Conservation (phyloP, 2,797 vertebrate genomes). For the Leptoclinus maculatus region DNA sequence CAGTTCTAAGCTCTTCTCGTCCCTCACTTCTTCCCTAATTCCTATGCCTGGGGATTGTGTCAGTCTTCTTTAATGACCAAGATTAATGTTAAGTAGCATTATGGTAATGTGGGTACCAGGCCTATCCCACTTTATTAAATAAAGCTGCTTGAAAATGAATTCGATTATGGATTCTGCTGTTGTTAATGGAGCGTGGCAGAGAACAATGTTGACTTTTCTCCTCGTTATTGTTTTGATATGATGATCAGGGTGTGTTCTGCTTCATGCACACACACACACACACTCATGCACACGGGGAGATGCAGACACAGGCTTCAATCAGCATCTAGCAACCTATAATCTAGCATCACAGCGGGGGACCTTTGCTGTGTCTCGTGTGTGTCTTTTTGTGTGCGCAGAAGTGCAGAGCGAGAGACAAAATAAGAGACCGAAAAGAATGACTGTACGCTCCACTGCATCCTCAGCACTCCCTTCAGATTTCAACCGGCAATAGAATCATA, state of each 20-base stretch:
- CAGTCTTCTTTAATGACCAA: conserved; percentile 82
- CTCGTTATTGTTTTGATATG: conserved; percentile 79
- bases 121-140: conserved; percentile 89
- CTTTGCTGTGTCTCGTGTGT: conserved; percentile 15
- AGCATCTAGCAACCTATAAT: conserved; percentile 49
- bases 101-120: conserved; percentile 82
- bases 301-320: conserved; percentile 42
- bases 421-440: conserved; percentile 49
- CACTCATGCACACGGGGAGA: conserved; percentile 13
- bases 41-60: conserved; percentile 79
- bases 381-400: conserved; percentile 10
- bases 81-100: conserved; percentile 87
- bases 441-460: conserved; percentile 39
- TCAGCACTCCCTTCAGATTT: conserved; percentile 51
- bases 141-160: conserved; percentile 87
- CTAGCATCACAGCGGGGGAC: conserved; percentile 61
- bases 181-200: conserved; percentile 81
- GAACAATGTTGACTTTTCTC: conserved; percentile 78
- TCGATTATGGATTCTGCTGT: conserved; percentile 79
- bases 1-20: conserved; percentile 42
- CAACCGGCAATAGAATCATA: conserved; percentile 49
- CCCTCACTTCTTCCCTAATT: conserved; percentile 61
- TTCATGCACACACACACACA: conserved; percentile 20
- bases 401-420: conserved; percentile 46
- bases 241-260: conserved; percentile 66